Base-by-base conservation (phyloP, 2,888 invertebrate species). In the Plemyria rubiginata region DNA sequence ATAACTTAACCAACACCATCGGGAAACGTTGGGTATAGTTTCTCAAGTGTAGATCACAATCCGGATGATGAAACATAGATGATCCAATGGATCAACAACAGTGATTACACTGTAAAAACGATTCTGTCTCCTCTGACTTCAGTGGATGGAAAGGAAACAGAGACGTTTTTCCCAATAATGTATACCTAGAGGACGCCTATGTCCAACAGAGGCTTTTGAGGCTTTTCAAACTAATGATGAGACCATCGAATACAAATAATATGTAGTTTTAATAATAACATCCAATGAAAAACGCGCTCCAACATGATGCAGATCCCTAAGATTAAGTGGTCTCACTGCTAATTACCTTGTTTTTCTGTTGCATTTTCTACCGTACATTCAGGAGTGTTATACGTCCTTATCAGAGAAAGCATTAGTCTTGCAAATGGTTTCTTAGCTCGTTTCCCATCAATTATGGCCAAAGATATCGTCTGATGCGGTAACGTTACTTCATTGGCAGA, bases 401-500 rank as follows among this genome's bases (percentile, higher is more conserved):
- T 80, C 0, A 90, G 76, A 7, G 79, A 73, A 4, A 92, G 82
- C 4, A 73, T 73, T 4, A 92, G 62, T 66, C 81, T 85, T 0
- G 91, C 92, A 52, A 91, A 91, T 0, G 92, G 89, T 55, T 84
- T 88, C 0, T 77, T 70, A 16, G 78, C 70, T 0, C 77, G 69
- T n/a, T 77, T 67, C 1, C 78, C 75, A 15, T 74, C 72, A 49
- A 87, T 86, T 0, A 64, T 59, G 1, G 86, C 84, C 0, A 66
- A 41, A 0, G 81, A 74, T 60, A 92, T 90, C 0, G 89, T 83
- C 57, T 87, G 86, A 0, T 86, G 81, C n/a, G 92, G 92, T 22
- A 85, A 85, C 1, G 90, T 87, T 32, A 83, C 86, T 54, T 92
- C 92, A 64, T 92, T 91, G 1, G 92, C 78, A 4, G 91, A 81